Evolutionary conservation across 2,888 invertebrate genomes (phyloP), one percentile per base, ranked within the genome.

Genomic region (Drosophila melanosoma): DNA sequence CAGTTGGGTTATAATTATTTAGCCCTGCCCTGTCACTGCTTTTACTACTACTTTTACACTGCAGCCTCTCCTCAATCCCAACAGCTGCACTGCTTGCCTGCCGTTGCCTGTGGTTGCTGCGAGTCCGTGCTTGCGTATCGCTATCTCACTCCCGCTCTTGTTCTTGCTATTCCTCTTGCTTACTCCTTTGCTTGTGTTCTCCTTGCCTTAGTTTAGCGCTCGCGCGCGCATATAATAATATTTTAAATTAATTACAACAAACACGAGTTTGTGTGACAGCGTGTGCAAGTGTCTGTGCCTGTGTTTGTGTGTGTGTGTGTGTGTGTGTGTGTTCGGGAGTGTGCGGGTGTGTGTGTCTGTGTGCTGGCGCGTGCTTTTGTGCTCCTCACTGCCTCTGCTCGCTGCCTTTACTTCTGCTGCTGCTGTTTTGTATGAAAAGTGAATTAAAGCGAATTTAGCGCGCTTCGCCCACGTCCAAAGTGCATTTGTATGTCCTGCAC

Each of bases 181-280:
- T 33, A 59, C 76, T 80, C 52, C 76, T 66, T 65, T 59, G 68
- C 74, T 75, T 69, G 69, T 74, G 75, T 77, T 58, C 65, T 77
- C 58, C 65, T 82, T 70, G 72, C 82, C 74, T 84, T 81, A 83
- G 87, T 85, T 89, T 87, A 77, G 89, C 75, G 83, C 76, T 88
- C 87, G 89, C 79, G 89, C 87, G 82, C 82, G 87, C 87, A 81
- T 83, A 81, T 89, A 85, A 90, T 91, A 90, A 90, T 91, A 91
- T 91, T 91, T 91, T 91, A 90, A 90, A 90, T 90, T 91, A 91
- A 90, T 90, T 90, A 89, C 90, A 90, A 91, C 86, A 89, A 88
- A 90, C 87, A 90, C 76, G 74, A 58, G 72, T 60, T 64, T 52
- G 56, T 62, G 69, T 68, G 69, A 38, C 40, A 51, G 36, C 56